Evolutionary conservation across 2,797 vertebrate species (phyloP), one percentile per base, ranked within the genome.

Genomic region (Yasuhikotakia modesta): DNA sequence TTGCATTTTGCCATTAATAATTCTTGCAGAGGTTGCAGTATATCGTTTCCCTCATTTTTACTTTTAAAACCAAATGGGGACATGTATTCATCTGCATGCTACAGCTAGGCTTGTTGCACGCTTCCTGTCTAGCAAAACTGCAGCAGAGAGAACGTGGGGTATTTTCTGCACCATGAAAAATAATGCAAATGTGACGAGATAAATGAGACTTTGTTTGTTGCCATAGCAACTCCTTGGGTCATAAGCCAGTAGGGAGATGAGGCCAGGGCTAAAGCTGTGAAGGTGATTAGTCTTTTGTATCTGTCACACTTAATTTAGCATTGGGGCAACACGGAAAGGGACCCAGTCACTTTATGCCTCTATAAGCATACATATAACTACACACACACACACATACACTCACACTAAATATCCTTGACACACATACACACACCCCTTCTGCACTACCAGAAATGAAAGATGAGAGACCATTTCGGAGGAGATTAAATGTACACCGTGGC

Each of bases 241-340:
- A 94, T 85, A 91, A 93, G 94, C 92, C 90, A 91, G 88, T 87
- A 90, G 92, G 93, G 92, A 91, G 92, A 91, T 89, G 93, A 93
- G 94, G 90, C 90, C 89, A 91, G 91, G 93, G 93, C 93, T 92
- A 91, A 91, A 92, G 91, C 93, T 91, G 91, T 89, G 92, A 93
- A 91, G 94, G 92, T 93, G 94, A 95, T 95, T 95, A 95, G 93
- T 94, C 92, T 93, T 93, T 94, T 94, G 92, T 93, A 91, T 94
- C 93, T 96, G 93, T 95, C 93, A 93, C 94, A 93, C 93, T 94
- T 93, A 93, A 94, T 95, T 94, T 94, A 92, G 91, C 90, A 93
- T 89, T 92, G 17, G 60, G 30, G 30, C 14, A 63, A 39, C 48
- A 52, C 48, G 27, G 14, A 70, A 69, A 39, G 67, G 21, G 45